phyloP scores from a whole-genome alignment of 2,113 vertebrate genomes.

The Cricetomys ansorgei region DNA sequence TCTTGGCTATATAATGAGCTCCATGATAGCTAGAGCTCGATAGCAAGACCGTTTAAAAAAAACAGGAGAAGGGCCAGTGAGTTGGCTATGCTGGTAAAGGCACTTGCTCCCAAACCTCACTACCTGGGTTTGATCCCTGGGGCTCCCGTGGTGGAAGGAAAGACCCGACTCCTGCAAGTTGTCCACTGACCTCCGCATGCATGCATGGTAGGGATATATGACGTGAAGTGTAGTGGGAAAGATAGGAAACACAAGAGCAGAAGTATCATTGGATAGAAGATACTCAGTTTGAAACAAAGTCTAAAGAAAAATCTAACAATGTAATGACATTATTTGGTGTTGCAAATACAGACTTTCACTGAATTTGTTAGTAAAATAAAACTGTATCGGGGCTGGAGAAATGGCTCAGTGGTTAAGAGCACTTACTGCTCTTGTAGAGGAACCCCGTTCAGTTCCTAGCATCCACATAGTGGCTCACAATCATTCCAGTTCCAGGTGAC shows the following conservation, averaged over 20 bases:
- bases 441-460: neutral
- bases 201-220: neutral
- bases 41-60: neutral
- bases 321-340: conserved; percentile 16
- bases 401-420: neutral
- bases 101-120: neutral
- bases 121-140: neutral
- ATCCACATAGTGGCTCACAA: neutral
- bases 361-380: conserved; percentile 26
- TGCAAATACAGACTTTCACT: neutral
- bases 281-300: conserved; percentile 10
- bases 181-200: neutral
- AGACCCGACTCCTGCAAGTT: neutral
- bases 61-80: neutral
- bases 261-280: neutral
- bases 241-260: conserved; percentile 1
- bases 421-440: neutral
- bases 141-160: neutral
- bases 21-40: neutral
- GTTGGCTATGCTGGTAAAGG: neutral
- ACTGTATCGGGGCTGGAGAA: neutral
- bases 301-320: conserved; percentile 9
- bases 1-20: neutral
- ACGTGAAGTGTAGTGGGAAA: neutral
- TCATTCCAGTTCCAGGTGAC: neutral